Base-by-base conservation (phyloP, 2,113 vertebrate genomes). In the Gymnobelideus leadbeateri region DNA sequence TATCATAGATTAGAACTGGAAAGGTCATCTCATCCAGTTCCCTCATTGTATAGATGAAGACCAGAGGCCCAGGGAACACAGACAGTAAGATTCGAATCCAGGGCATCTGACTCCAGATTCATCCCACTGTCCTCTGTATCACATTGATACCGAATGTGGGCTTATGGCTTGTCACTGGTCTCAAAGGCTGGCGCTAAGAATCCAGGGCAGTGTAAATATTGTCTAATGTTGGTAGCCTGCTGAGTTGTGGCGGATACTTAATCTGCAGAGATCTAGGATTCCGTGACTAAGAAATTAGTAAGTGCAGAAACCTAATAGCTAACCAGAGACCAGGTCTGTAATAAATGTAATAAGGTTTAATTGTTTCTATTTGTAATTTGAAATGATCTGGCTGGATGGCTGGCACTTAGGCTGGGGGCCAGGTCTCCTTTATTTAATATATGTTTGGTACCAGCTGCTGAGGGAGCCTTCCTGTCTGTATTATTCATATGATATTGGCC, bases 321-420 rank as follows among this genome's bases (percentile, higher is more conserved):
- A 97, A 61, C 95, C 90, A 97, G 91, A 98, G 46, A 95, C 95
- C 89, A 89, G 51, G 53, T 52, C 93, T 97, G 49, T 95, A 89
- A 98, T 98, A 98, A 97, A 96, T 51, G 94, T 94, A 97, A 96
- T 90, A 92, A 90, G 90, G 61, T 93, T 91, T 96, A 96, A 95
- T 98, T 98, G 51, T 97, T 98, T 97, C 97, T 98, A 26, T 95
- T 97, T 96, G 94, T 97, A 97, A 98, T 97, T 96, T 96, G 57
- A 98, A 98, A 96, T 98, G 50, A 97, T 94, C 93, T 95, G 94
- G 96, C 23, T 89, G 96, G 43, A 95, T 97, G 91, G 91, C 94
- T 94, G 89, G 94, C 91, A 89, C 52, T 95, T 95, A 96, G 92
- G 89, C 95, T 92, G 89, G 43, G 93, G 95, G 97, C 94, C 94